Conservation (phyloP, 2,797 vertebrate species). For the Argya squamiceps region DNA sequence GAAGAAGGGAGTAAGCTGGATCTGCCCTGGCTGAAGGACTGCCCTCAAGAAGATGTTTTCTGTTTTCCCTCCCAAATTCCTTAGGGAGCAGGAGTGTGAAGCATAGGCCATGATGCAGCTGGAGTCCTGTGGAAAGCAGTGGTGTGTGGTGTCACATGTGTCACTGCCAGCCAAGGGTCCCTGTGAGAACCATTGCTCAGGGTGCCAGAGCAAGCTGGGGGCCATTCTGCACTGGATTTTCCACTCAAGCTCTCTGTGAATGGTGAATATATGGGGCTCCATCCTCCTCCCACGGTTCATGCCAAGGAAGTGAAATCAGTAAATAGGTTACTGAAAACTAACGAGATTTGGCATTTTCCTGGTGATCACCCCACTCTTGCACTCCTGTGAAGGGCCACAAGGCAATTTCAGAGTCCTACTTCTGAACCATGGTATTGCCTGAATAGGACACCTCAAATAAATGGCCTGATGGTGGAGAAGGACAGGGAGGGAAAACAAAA, state of each 20-base stretch:
- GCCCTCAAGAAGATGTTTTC: not conserved
- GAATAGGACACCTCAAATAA: not conserved
- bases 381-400: not conserved
- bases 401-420: not conserved
- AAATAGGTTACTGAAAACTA: not conserved
- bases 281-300: not conserved
- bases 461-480: not conserved
- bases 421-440: not conserved
- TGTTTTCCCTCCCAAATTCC: not conserved
- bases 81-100: not conserved
- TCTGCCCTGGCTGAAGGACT: not conserved
- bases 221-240: not conserved
- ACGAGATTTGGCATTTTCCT: not conserved
- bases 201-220: rapidly evolving
- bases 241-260: not conserved
- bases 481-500: not conserved
- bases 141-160: rapidly evolving
- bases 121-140: not conserved
- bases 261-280: rapidly evolving
- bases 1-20: not conserved
- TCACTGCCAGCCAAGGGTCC: not conserved
- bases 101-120: not conserved
- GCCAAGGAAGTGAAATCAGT: not conserved
- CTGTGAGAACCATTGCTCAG: not conserved
- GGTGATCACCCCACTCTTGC: not conserved